Evolutionary conservation across 2,888 invertebrate species (phyloP).

Genomic region (Polyommatus iphigenia): DNA sequence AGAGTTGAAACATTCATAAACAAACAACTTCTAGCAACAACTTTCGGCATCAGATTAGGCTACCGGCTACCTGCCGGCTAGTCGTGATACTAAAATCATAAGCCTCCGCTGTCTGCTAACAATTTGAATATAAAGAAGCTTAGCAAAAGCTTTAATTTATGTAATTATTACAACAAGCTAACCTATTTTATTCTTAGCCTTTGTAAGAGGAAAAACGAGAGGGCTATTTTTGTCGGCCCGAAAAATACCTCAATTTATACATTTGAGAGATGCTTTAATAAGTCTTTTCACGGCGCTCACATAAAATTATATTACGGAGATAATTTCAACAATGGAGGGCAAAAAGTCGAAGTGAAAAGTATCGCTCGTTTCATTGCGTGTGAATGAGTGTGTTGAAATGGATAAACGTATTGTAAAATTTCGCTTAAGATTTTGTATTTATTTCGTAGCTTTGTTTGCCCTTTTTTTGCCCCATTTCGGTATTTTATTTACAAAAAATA

Average conservation of each 20-base stretch:
- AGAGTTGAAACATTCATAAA: not conserved
- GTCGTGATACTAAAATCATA: not conserved
- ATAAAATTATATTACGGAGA: constrained; percentile 41
- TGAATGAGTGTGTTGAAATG: constrained; percentile 28
- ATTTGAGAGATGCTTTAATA: constrained; percentile 41
- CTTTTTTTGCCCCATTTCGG: not conserved
- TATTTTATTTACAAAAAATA: not conserved
- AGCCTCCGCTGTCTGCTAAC: not conserved
- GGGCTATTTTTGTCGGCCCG: constrained; percentile 40
- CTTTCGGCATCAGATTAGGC: not conserved
- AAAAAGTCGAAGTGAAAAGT: constrained; percentile 38
- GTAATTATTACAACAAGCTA: constrained; percentile 27
- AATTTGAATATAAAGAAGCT: constrained; percentile 12
- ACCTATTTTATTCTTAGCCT: constrained; percentile 25
- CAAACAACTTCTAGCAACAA: not conserved
- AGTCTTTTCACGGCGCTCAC: constrained; percentile 39
- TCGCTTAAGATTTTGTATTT: not conserved
- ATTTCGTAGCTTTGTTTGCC: not conserved
- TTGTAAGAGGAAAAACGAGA: constrained; percentile 43
- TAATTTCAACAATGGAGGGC: constrained; percentile 39
- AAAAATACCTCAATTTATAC: constrained; percentile 46
- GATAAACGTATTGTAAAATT: constrained; percentile 14
- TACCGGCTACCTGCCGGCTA: not conserved
- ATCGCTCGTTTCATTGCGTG: constrained; percentile 24
- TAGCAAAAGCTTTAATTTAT: not conserved